phyloP scores from a whole-genome alignment of 2,888 invertebrate species.

The Asteroscopus sphinx region DNA sequence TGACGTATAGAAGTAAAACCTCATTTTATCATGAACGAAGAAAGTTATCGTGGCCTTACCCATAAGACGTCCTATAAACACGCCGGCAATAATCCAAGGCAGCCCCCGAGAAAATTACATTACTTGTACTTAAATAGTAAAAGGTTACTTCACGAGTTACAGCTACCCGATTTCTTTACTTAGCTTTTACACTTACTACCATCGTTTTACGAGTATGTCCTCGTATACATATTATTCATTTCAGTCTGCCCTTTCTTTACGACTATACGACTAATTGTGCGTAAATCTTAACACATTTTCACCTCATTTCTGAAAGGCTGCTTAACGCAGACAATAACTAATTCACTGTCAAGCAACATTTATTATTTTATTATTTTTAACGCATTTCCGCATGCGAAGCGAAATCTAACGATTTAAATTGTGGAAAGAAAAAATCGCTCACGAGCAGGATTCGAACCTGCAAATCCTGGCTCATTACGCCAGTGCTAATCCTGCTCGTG shows the following conservation, averaged over 20 bases:
- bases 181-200: conserved; percentile 24
- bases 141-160: conserved; percentile 32
- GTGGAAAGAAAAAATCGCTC: no score
- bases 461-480: no score
- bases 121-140: conserved; percentile 28
- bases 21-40: not conserved
- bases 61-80: conserved; percentile 10
- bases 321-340: no score
- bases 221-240: conserved; percentile 24
- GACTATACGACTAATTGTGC: conserved; percentile 10
- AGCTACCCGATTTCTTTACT: conserved; percentile 41
- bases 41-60: no score
- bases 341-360: no score
- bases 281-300: not conserved
- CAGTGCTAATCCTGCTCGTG: no score
- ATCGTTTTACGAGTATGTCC: conserved; percentile 19
- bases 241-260: conserved; percentile 27
- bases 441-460: no score
- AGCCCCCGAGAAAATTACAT: conserved; percentile 31
- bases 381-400: no score
- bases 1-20: no score
- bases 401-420: no score
- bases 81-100: conserved; percentile 3
- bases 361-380: no score
- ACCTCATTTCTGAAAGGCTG: not conserved